Conservation (phyloP, 53 echinoderm and acorn worm genomes). For the Mesocentrotus franciscanus region DNA sequence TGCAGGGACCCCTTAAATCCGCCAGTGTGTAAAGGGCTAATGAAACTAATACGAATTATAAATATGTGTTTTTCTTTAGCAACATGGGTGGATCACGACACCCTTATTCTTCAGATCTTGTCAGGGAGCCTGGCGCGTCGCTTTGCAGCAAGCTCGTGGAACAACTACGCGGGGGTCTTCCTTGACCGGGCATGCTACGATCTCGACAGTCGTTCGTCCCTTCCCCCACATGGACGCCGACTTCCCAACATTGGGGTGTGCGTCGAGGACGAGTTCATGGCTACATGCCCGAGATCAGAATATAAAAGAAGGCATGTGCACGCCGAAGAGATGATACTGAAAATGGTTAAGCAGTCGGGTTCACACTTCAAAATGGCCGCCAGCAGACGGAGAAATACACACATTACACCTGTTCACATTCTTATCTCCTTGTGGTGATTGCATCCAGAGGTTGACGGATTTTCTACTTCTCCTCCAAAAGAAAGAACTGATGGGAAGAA, state of each 20-base stretch:
- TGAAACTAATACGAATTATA: too few species aligned
- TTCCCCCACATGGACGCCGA: conserved; percentile 25
- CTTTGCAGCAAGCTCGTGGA: conserved; percentile 24
- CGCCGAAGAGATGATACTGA: neutral
- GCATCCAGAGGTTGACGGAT: neutral
- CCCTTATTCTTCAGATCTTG: neutral
- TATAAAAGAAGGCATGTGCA: neutral
- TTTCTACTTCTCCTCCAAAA: neutral
- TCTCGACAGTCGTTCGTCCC: neutral
- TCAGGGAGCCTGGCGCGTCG: neutral
- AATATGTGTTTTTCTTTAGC: neutral
- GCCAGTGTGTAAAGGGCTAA: too few species aligned
- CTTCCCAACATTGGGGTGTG: conserved; percentile 13
- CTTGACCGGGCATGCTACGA: neutral
- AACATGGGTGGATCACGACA: neutral
- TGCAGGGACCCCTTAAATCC: too few species aligned
- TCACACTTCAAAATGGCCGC: conserved; percentile 24
- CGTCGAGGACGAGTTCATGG: conserved; percentile 59
- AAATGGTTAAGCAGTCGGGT: neutral
- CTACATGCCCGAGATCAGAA: neutral
- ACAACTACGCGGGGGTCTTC: neutral
- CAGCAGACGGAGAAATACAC: neutral
- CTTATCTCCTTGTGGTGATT: conserved; percentile 17
- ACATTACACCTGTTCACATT: conserved; percentile 25
- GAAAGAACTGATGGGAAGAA: neutral